Evolutionary conservation across 30 jellyfish, hydroid and myxozoan species (phyloP).

Genomic region (Aurelia aurita complex sp. Pacific): DNA sequence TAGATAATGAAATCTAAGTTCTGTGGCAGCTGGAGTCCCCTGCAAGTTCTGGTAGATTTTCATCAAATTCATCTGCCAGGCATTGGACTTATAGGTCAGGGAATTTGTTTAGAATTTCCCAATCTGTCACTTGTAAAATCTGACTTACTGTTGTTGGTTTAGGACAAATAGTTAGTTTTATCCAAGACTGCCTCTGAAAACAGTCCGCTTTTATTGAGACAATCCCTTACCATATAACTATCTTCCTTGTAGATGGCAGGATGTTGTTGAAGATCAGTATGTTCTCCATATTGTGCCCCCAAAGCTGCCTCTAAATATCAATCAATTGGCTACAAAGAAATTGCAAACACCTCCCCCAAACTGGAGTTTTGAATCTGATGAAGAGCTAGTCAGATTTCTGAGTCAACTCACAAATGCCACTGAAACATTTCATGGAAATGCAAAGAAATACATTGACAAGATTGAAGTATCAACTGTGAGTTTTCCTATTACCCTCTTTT

Average conservation of each 20-base stretch:
- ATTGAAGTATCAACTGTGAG: slow-evolving; percentile 84
- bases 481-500: no score
- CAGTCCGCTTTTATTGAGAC: no score
- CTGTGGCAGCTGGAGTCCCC: no score
- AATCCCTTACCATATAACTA: not conserved
- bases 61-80: no score
- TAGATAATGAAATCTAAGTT: slow-evolving; percentile 4
- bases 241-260: slow-evolving; percentile 69
- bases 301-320: slow-evolving; percentile 68
- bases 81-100: no score
- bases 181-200: no score
- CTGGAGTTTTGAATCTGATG: slow-evolving; percentile 88
- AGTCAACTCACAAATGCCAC: slow-evolving; percentile 54
- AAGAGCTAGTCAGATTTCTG: slow-evolving; percentile 83
- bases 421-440: slow-evolving; percentile 66
- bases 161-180: no score
- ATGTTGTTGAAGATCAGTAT: slow-evolving; percentile 83
- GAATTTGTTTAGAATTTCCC: not conserved
- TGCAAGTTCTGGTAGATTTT: no score
- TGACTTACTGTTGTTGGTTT: not conserved
- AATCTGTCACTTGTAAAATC: not conserved
- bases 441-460: slow-evolving; percentile 75
- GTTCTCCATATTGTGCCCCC: slow-evolving; percentile 72
- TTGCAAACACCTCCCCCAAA: slow-evolving; percentile 81
- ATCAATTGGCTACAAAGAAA: slow-evolving; percentile 55